Evolutionary conservation across 2,888 invertebrate genomes (phyloP).

Genomic region (Ceraclea dissimilis): DNA sequence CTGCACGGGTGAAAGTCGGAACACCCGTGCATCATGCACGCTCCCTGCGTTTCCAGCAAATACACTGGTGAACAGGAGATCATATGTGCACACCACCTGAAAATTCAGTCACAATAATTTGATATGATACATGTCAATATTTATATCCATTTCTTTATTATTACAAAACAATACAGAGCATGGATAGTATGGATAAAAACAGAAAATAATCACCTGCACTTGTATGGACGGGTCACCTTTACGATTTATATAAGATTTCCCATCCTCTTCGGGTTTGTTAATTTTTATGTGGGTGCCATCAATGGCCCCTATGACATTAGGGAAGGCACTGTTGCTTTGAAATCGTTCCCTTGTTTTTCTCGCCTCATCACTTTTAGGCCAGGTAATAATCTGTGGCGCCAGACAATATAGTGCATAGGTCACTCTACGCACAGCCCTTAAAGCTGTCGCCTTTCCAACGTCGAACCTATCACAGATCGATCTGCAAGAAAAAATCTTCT

Average conservation of each 20-base stretch:
- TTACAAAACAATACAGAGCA: no score
- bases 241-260: no score
- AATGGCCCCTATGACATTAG: not conserved
- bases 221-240: not conserved
- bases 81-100: no score
- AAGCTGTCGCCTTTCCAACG: no score
- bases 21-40: not conserved
- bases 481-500: not conserved
- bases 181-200: no score
- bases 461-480: no score
- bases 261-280: not conserved
- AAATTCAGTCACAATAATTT: not conserved
- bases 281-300: not conserved
- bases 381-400: no score
- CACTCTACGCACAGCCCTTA: not conserved
- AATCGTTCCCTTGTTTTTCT: not conserved
- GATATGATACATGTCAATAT: no score
- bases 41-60: not conserved
- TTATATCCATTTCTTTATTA: no score
- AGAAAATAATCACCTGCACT: not conserved
- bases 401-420: not conserved
- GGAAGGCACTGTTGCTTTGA: not conserved
- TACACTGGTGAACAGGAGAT: not conserved
- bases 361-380: not conserved
- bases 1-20: no score